A percentile compares a stretch with the other conserved stretches of the same genome.
Evolutionary conservation across 2,113 vertebrate genomes (phyloP).

Genomic region (Pterophyllum scalare): DNA sequence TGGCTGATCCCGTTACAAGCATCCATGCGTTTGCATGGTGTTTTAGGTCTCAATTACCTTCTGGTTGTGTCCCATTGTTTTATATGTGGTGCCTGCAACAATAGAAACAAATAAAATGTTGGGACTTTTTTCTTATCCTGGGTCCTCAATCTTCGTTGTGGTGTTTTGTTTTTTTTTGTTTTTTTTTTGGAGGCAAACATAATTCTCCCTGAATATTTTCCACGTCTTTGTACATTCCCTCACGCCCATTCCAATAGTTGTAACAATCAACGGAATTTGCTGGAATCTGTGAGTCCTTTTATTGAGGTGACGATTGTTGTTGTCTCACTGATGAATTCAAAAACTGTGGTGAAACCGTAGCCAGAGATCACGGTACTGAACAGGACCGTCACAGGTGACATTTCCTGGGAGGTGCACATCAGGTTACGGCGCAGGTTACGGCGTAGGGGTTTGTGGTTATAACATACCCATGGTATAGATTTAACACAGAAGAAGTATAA

Average conservation of each 20-base stretch:
- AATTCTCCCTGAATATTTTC: too few species aligned
- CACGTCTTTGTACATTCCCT: too few species aligned
- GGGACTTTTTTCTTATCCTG: too few species aligned
- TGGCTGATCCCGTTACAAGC: neutral
- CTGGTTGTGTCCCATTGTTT: neutral
- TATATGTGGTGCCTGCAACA: neutral
- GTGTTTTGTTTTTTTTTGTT: too few species aligned
- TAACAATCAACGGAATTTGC: too few species aligned
- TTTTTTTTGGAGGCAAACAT: too few species aligned
- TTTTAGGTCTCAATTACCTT: slow-evolving; percentile 1
- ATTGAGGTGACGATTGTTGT: neutral
- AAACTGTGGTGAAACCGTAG: neutral
- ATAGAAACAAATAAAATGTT: neutral
- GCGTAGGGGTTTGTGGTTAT: neutral
- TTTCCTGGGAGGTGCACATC: neutral
- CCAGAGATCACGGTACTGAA: neutral
- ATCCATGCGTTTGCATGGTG: neutral
- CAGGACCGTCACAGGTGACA: neutral
- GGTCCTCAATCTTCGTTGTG: too few species aligned
- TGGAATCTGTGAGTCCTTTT: neutral
- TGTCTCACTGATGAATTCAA: neutral
- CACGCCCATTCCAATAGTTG: too few species aligned
- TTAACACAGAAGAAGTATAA: neutral
- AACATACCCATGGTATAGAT: neutral
- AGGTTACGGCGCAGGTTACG: neutral